Percentiles rank a stretch among this genome's conserved stretches.
Evolutionary conservation across 2,888 invertebrate genomes (phyloP).

Genomic region (Atherix ibis): DNA sequence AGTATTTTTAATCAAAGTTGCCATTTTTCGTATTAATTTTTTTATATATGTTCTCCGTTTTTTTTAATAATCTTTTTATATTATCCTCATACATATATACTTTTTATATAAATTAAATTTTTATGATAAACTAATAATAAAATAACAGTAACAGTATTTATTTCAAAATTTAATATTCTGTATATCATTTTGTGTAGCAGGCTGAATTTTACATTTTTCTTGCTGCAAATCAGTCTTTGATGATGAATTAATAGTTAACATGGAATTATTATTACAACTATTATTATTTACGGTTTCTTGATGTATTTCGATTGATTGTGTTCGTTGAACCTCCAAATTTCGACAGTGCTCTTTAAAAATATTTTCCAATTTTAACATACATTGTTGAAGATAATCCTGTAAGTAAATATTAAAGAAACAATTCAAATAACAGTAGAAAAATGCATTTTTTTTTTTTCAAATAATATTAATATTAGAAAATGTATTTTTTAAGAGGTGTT

Average conservation of each 20-base stretch:
- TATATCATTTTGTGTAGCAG: conserved; percentile 73
- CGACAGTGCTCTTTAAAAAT: conserved; percentile 45
- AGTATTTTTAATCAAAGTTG: too few relatives aligned
- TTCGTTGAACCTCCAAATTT: conserved; percentile 17
- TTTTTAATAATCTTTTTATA: too few relatives aligned
- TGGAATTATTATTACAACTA: conserved; percentile 24
- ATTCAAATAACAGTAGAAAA: not conserved
- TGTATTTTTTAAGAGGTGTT: too few relatives aligned
- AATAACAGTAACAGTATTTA: not conserved
- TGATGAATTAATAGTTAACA: conserved; percentile 33
- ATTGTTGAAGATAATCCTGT: conserved; percentile 65
- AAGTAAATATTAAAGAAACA: conserved; percentile 19
- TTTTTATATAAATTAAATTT: conserved; percentile 3
- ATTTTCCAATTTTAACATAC: conserved; percentile 63
- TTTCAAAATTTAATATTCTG: conserved; percentile 63
- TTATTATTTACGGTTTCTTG: conserved; percentile 30
- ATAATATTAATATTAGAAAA: too few relatives aligned
- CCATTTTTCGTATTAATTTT: too few relatives aligned
- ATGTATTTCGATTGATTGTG: conserved; percentile 17
- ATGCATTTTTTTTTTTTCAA: too few relatives aligned
- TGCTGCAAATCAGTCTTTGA: conserved; percentile 24
- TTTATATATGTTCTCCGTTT: too few relatives aligned
- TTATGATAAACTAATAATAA: too few relatives aligned
- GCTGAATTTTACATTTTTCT: conserved; percentile 51
- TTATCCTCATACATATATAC: not conserved